These are phyloP conservation scores for mouse (Mus musculus) DNA, from an alignment of 2,113 vertebrate species.

Conservation along the genomic window DNA sequence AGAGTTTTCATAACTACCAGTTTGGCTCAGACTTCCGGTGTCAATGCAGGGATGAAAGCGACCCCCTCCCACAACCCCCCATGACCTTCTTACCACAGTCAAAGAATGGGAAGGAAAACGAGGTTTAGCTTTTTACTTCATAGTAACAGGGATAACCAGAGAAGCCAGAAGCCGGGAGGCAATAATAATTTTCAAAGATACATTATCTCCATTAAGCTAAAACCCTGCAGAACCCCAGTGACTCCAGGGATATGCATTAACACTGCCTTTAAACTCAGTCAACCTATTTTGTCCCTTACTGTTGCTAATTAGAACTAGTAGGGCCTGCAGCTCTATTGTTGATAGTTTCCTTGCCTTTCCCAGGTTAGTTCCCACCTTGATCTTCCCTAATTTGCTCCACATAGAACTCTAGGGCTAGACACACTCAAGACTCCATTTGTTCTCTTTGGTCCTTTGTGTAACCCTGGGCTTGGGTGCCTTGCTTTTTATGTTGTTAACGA, in stretches of 20 bases:
- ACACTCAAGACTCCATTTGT: not conserved
- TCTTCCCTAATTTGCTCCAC: constrained; percentile 30
- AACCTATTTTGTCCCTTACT: not conserved
- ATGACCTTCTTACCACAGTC: not conserved
- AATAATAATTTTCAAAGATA: constrained; percentile 51
- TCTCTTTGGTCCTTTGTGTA: not conserved
- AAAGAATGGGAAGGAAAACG: constrained; percentile 5
- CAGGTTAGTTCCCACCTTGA: constrained; percentile 34
- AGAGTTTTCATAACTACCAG: not conserved
- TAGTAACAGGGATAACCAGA: not conserved
- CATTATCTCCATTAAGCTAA: constrained; percentile 4
- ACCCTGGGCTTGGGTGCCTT: not conserved
- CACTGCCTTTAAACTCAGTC: constrained; percentile 56
- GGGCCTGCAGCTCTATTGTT: constrained; percentile 18
- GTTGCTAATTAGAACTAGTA: constrained; percentile 58
- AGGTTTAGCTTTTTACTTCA: not conserved
- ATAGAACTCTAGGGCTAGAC: not conserved
- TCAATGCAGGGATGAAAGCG: not conserved
- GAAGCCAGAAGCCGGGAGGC: not conserved
- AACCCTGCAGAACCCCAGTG: not conserved
- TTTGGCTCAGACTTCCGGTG: not conserved
- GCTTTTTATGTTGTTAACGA: not conserved
- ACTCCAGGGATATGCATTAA: not conserved
- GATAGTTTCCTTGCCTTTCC: constrained; percentile 57
- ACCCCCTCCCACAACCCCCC: accelerated